Evolutionary conservation across 2,113 vertebrate genomes (phyloP), one percentile per base, ranked within the genome.

Genomic region (Reinhardtius hippoglossoides): DNA sequence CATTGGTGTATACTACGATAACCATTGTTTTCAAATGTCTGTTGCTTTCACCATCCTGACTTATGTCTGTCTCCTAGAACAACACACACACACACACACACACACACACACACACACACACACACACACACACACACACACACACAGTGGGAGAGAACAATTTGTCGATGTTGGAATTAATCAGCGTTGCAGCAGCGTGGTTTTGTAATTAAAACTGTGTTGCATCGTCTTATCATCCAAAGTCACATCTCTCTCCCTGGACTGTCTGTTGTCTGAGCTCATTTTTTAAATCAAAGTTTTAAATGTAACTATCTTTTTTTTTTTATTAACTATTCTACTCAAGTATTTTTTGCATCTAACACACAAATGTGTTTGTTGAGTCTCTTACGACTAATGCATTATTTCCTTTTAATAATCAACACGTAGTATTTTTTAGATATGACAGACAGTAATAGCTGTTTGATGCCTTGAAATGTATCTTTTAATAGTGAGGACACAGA

Each of bases 171-270:
- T 9, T 65, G 66, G 66, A 76, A 18, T 13, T 83, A 83, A 85
- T 18, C 76, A 57, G 69, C 12, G 61, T 56, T 50, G 35, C 52
- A 37, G 9, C 55, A 9, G 42, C 59, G 37, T 66, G 40, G 20
- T 57, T 0, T 0, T 76, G 42, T 3, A 58, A 86, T 80, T 80
- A 69, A 84, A 74, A 75, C 27, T 75, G 24, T 50, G 31, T 50
- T 63, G 21, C 14, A 64, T 27, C 50, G 23, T 70, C 72, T 82
- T 13, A 69, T 68, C 66, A 55, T 70, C 42, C 42, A 42, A 73
- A 69, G 71, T 73, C 0, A 0, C 58, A n/a, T 81, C 37, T 73
- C 6, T 57, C 37, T 20, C 16, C 13, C 13, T 10, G 21, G 20
- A 9, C 18, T 63, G 10, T 67, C 71, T 75, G 46, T 58, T 52